Conservation (phyloP, 2,797 vertebrate genomes). For the Antrozous pallidus region DNA sequence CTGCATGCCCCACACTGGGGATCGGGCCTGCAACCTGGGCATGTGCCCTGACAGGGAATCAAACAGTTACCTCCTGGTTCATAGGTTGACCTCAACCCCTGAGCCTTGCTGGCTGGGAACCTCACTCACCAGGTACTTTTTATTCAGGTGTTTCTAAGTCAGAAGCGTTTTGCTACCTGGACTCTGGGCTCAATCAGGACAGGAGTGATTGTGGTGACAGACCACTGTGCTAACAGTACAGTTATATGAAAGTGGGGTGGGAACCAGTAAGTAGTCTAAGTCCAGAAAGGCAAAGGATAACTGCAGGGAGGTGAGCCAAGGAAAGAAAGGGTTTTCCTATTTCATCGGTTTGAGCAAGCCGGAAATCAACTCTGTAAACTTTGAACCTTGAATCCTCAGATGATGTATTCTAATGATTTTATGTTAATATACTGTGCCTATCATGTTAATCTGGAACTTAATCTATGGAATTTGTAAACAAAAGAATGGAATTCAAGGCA, state of each 20-base stretch:
- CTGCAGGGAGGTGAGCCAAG: not conserved
- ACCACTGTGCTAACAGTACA: not conserved
- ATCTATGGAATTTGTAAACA: not conserved
- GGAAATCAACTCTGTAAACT: not conserved
- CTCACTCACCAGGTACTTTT: not conserved
- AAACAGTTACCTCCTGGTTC: no score
- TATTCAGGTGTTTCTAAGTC: not conserved
- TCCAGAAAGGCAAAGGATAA: not conserved
- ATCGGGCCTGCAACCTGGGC: no score
- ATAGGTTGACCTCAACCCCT: no score
- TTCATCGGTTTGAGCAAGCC: not conserved
- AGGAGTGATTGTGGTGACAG: not conserved
- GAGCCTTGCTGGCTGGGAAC: no score
- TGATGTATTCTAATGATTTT: no score
- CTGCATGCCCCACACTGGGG: no score
- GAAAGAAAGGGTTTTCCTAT: not conserved
- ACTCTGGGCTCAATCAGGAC: not conserved
- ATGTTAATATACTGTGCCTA: no score
- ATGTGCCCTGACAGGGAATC: no score
- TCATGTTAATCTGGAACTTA: not conserved
- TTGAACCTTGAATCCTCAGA: not conserved
- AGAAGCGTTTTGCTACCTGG: not conserved
- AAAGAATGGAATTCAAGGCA: not conserved
- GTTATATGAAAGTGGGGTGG: not conserved
- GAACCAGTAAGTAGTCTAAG: not conserved